Base-by-base conservation (phyloP, 2,797 vertebrate genomes). In the Rhinella marina region DNA sequence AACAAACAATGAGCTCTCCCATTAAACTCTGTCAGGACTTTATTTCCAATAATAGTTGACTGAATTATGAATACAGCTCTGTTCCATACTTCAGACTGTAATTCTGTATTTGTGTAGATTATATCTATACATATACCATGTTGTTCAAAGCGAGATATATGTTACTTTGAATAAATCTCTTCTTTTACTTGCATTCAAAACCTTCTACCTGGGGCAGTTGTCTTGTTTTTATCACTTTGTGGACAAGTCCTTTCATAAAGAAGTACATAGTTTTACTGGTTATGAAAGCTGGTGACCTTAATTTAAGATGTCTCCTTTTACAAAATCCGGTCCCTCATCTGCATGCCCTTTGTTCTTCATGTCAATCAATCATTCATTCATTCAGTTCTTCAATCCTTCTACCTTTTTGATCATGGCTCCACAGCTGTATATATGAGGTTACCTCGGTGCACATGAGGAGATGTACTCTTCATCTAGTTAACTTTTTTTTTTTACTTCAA, bases 321-420 rank as follows among this genome's bases (percentile, higher is more conserved):
- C 27, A 83, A 57, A 23, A 10, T 19, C 54, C 7, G 7, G 11
- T 29, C 54, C 54, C 10, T 72, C 25, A 13, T 59, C 54, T 73
- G 21, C 82, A 80, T 80, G 61, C 7, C 21, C 77, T 73, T 75
- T 73, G 82, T 81, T 76, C 77, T 57, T 76, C 23, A 66, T 64
- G 57, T 70, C 50, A 70, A 16, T 79, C 32, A 17, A 17, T 56
- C 75, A 81, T 78, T 80, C 75, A 81, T 78, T 80, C 64, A 73
- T 68, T 52, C n/a, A 0, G 41, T 23, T 79, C 66, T 62, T 41
- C 64, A 72, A 73, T 61, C 76, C n/a, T 19, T 81, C 76, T 16
- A 7, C 32, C 59, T 84, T 77, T 89, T 89, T 89, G 79, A 89
- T 89, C 80, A 66, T 77, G 1, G 76, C n/a, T 64, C 81, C 72